A percentile compares a stretch with the other conserved stretches of the same genome.
phyloP scores from a whole-genome alignment of 2,797 vertebrate genomes.

The Pitangus sulphuratus region DNA sequence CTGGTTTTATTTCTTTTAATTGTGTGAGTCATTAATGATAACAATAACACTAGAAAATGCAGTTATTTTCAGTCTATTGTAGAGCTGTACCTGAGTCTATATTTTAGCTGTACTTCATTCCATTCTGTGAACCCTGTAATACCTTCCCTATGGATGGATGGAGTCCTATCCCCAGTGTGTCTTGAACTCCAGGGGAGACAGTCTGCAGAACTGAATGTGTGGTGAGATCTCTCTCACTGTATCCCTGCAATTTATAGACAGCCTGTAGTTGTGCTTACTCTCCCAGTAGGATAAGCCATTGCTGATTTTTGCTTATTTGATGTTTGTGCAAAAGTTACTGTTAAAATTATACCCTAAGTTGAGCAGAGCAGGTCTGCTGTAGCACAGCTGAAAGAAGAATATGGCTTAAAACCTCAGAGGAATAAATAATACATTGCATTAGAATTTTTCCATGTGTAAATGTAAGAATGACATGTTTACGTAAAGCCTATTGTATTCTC shows the following conservation, averaged over 20 bases:
- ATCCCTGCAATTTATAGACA: background rate
- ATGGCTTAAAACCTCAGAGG: background rate
- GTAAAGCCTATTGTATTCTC: background rate
- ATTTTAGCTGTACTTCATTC: background rate
- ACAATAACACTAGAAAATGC: background rate
- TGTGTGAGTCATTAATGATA: background rate
- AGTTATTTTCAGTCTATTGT: background rate
- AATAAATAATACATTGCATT: background rate
- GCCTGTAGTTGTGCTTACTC: background rate
- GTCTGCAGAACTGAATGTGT: background rate
- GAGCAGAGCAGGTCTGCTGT: background rate
- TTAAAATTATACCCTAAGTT: background rate
- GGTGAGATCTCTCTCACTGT: background rate
- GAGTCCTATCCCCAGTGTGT: background rate
- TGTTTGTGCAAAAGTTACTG: background rate
- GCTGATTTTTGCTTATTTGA: background rate
- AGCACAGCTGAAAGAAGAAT: background rate
- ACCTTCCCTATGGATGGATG: background rate
- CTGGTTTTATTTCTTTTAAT: conserved; percentile 4
- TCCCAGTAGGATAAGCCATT: background rate
- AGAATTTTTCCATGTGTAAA: background rate
- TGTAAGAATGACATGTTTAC: background rate
- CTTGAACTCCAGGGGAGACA: background rate
- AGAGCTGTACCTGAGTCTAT: background rate
- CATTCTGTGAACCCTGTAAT: background rate